Evolutionary conservation across 2,113 vertebrate species (phyloP), one percentile per base, ranked within the genome.

Genomic region (Deroptyus accipitrinus): DNA sequence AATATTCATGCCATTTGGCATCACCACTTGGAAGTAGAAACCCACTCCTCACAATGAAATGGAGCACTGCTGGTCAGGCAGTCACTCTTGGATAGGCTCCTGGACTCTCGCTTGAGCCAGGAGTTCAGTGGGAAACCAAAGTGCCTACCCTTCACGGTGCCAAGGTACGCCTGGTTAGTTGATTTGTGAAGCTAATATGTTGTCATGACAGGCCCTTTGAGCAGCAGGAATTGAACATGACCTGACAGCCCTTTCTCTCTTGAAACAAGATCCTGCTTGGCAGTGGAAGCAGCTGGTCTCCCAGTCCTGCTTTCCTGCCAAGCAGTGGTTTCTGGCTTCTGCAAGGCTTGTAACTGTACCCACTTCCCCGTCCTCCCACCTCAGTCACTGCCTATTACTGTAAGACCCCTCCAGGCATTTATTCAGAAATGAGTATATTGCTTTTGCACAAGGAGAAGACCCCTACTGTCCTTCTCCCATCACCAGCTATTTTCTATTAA

Each of bases 81-180:
- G 9, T 23, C 2, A 1, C 37, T 14, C 13, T 27, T 2, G 1
- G n/a, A 42, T 37, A 3, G 0, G 33, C 68, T 75, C 24, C 51
- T 64, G 66, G 28, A 64, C 35, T 55, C 33, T 10, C 0, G 1
- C 11, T 75, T 8, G 41, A 57, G 41, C 42, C 41, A 59, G 55
- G 51, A 54, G 81, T 86, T 14, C 41, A 42, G 28, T 17, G 31
- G 46, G 62, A 92, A 84, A 51, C 11, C 10, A 4, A 81, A 70
- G 54, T n/a, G 55, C 41, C 63, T 35, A 12, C 39, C 22, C 46
- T 52, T 83, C 62, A 57, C 16, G 72, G 17, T n/a, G 39, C 67
- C 74, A 70, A 28, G 31, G 61, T 1, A 66, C 5, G 6, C 22
- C 37, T 7, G 9, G 20, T 9, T 5, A 66, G 25, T 7, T 67